Conservation (phyloP, 2,888 invertebrate genomes). For the Cremastinae sp. region DNA sequence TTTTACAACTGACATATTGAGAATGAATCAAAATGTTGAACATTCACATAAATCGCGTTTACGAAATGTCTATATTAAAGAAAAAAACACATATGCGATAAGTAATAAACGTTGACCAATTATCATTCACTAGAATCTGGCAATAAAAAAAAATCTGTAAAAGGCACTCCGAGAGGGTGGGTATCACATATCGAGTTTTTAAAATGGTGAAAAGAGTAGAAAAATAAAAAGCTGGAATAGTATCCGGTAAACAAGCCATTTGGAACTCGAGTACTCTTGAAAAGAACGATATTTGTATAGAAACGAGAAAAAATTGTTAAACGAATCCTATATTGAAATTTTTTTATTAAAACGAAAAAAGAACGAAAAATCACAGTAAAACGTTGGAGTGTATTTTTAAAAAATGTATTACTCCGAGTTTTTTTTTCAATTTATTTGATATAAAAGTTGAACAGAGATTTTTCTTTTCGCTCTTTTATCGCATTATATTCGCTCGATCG, state of each 20-base stretch:
- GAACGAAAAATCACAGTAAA: background rate
- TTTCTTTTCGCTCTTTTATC: slow-evolving; percentile 1
- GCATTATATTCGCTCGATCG: slow-evolving; percentile 22
- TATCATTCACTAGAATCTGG: slow-evolving; percentile 9
- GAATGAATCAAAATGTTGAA: background rate
- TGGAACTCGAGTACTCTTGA: slow-evolving; percentile 14
- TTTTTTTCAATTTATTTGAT: background rate
- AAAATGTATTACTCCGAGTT: background rate
- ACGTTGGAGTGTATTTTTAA: too few relatives aligned
- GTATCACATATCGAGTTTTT: background rate
- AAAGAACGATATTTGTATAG: slow-evolving; percentile 5
- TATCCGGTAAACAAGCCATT: background rate
- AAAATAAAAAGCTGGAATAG: background rate
- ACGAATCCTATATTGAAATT: too few relatives aligned
- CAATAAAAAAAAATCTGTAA: slow-evolving; percentile 22
- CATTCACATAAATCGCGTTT: too few relatives aligned
- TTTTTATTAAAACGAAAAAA: too few relatives aligned
- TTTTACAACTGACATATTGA: background rate
- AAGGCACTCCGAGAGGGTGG: slow-evolving; percentile 3
- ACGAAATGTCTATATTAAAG: too few relatives aligned
- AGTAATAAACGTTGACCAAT: slow-evolving; percentile 18
- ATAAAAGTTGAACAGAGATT: background rate
- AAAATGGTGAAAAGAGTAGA: background rate
- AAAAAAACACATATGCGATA: too few relatives aligned
- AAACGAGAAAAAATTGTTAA: background rate